Base-by-base conservation (phyloP, 2,888 invertebrate species). In the Idaea aversata region DNA sequence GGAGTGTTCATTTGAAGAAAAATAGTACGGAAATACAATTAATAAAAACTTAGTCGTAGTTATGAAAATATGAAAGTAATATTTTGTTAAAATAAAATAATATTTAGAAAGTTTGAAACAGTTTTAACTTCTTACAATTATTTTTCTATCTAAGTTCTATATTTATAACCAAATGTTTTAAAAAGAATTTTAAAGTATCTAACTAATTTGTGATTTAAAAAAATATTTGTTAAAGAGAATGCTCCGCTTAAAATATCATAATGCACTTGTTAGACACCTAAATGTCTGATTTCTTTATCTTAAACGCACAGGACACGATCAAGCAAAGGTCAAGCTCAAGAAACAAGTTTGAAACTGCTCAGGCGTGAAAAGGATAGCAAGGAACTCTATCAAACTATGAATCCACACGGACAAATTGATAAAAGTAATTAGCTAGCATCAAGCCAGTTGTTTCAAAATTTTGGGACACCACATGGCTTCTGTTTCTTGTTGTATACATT, bases 261-360 rank as follows among this genome's bases (percentile, higher is more conserved):
- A 62, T 62, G 71, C 72, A 71, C 71, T 75, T 73, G 71, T 72
- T 71, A 70, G 72, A 59, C 66, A 75, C 68, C 72, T 72, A 73
- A 64, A 67, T 67, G 63, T 68, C 10, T 47, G 47, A 47, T 47
- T 47, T 47, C 7, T 47, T 47, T 10, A 47, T 47, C 47, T 47
- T 34, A 35, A 34, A 16, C 38, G n/a, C 47, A 7, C 47, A 47
- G 47, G 47, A 47, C 47, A 47, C 47, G 47, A 47, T 7, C 13
- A 47, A 47, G 47, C 13, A 47, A 47, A 47, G 7, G 47, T 47
- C 47, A 47, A 47, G 47, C 10, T 47, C 47, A 47, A 47, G 10
- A 5, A 7, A 13, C 47, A 47, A 47, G 47, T 13, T 47, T 25
- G 25, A 10, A 47, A 47, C 47, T 47, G 47, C 47, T 7, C 2